These are phyloP conservation scores for Isaurus tuberculatus DNA, from an alignment of 92 coral and sea anemone genomes.

Conservation along the genomic window DNA sequence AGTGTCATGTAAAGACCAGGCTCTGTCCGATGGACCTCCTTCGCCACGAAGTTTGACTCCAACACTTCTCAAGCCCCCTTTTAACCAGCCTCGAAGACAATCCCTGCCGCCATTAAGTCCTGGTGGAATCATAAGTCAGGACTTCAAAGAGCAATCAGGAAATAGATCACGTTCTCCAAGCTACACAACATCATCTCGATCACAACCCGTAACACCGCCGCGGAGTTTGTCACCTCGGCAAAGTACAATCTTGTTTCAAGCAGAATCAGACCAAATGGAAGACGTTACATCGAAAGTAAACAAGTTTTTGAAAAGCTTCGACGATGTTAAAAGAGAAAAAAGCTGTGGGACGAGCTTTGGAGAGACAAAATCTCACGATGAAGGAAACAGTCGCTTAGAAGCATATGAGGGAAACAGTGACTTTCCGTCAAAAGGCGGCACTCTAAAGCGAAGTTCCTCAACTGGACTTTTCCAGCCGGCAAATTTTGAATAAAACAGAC, in stretches of 20 bases:
- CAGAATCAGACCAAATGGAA: constrained; percentile 50
- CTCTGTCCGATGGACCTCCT: constrained; percentile 31
- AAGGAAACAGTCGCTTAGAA: constrained; percentile 4
- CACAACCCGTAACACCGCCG: constrained; percentile 56
- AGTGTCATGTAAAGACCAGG: constrained; percentile 4
- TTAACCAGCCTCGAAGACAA: constrained; percentile 82
- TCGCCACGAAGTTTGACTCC: constrained; percentile 69
- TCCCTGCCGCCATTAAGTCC: constrained; percentile 83
- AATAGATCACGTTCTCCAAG: constrained; percentile 53
- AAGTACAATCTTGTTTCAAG: constrained; percentile 63
- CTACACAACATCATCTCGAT: constrained; percentile 47
- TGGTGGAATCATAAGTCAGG: constrained; percentile 68
- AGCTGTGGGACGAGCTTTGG: not conserved
- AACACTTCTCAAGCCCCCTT: constrained; percentile 72
- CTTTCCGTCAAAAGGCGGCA: not conserved
- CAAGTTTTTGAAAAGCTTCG: constrained; percentile 76
- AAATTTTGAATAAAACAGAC: constrained; percentile 61
- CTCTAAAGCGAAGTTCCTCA: constrained; percentile 51
- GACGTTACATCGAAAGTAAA: constrained; percentile 79
- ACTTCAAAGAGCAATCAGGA: constrained; percentile 31
- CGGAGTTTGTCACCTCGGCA: constrained; percentile 64
- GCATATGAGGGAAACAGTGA: constrained; percentile 39
- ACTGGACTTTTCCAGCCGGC: constrained; percentile 66
- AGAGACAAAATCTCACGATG: not conserved
- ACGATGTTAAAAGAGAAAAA: constrained; percentile 63